Conservation (phyloP, 2,888 invertebrate species). For the Synergus itoensis region DNA sequence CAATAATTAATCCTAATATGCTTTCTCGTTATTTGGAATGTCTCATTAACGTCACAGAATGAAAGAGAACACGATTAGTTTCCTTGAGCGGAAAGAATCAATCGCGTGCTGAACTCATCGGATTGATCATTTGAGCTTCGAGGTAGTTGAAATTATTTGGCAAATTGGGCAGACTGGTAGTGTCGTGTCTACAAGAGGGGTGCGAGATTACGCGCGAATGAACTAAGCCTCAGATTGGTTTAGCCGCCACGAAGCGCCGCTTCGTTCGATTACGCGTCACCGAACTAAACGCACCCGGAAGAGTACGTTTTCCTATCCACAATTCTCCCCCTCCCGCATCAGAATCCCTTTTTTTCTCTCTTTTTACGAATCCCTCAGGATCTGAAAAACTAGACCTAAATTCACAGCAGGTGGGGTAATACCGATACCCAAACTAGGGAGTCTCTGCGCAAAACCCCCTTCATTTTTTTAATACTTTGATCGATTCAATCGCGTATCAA, state of each 20-base stretch:
- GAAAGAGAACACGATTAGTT: slow-evolving; percentile 40
- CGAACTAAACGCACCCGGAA: slow-evolving; percentile 68
- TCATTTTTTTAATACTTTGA: slow-evolving; percentile 47
- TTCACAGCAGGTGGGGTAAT: slow-evolving; percentile 71
- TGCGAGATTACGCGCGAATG: slow-evolving; percentile 71
- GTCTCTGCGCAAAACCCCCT: slow-evolving; percentile 26
- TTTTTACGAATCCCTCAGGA: slow-evolving; percentile 50
- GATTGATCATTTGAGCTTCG: slow-evolving; percentile 68
- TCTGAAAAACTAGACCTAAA: slow-evolving; percentile 61
- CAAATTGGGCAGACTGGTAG: slow-evolving; percentile 66
- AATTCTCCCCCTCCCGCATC: slow-evolving; percentile 54
- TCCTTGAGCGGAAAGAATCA: slow-evolving; percentile 53
- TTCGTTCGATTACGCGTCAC: slow-evolving; percentile 76
- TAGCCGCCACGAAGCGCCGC: slow-evolving; percentile 76
- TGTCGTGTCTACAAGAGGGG: slow-evolving; percentile 55
- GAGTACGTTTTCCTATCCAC: slow-evolving; percentile 53
- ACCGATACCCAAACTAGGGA: slow-evolving; percentile 63
- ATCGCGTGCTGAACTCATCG: slow-evolving; percentile 54
- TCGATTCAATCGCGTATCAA: slow-evolving; percentile 43
- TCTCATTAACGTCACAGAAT: not conserved
- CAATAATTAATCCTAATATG: too few relatives aligned
- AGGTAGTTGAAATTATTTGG: slow-evolving; percentile 70
- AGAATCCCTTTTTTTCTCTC: slow-evolving; percentile 43
- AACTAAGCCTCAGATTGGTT: slow-evolving; percentile 77
- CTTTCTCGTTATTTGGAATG: not conserved